Evolutionary conservation across 1,140 invertebrate genomes (phyloP).

Genomic region (Platyscapa corneri): DNA sequence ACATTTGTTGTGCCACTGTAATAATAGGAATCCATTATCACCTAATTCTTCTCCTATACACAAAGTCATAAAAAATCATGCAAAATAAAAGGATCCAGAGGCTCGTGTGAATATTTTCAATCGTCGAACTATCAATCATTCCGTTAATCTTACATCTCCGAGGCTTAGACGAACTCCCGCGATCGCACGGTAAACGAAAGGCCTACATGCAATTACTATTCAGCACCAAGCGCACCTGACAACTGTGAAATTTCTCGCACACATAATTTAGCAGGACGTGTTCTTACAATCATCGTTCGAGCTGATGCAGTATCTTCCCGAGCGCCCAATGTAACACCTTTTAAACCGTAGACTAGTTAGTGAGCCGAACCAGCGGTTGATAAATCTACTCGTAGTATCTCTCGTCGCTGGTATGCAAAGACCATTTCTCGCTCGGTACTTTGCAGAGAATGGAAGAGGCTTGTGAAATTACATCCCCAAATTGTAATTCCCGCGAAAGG

Average conservation of each 20-base stretch:
- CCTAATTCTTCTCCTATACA: no score
- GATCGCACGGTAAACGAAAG: background rate
- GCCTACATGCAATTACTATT: background rate
- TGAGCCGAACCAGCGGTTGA: slow-evolving; percentile 69
- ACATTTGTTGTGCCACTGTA: no score
- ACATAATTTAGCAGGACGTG: background rate
- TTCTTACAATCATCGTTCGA: background rate
- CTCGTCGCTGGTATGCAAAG: background rate
- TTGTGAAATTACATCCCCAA: slow-evolving; percentile 70
- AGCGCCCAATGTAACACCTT: background rate
- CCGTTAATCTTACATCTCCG: no score
- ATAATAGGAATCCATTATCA: no score
- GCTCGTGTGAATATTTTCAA: no score
- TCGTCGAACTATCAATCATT: no score
- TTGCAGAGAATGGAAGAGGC: background rate
- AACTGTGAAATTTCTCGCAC: background rate
- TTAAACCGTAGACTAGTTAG: background rate
- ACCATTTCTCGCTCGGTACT: background rate
- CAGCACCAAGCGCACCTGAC: background rate
- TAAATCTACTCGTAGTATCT: slow-evolving; percentile 64
- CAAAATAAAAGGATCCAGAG: no score
- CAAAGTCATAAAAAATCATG: no score
- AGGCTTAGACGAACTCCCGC: no score
- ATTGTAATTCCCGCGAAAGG: slow-evolving; percentile 72
- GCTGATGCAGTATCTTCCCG: background rate